Percentiles rank a stretch among this genome's conserved stretches.
phyloP scores from a whole-genome alignment of 2,797 vertebrate genomes.

The Paguma larvata region DNA sequence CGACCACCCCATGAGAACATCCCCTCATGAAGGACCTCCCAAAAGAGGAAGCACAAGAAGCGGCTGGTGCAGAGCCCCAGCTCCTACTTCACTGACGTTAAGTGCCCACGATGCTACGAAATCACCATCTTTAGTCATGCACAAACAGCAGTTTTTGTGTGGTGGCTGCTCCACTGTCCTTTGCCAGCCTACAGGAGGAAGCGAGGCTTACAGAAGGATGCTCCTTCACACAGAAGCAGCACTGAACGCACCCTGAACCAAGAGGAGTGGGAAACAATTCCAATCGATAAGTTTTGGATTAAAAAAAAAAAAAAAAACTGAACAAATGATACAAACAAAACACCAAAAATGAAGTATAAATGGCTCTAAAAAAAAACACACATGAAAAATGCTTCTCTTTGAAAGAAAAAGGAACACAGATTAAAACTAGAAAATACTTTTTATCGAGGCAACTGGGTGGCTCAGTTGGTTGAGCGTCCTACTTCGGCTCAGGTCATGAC shows the following conservation, averaged over 20 bases:
- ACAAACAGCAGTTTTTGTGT: background rate
- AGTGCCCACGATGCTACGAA: background rate
- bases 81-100: background rate
- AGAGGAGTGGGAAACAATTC: background rate
- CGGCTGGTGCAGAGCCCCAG: background rate
- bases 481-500: too few species aligned
- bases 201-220: background rate
- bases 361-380: background rate
- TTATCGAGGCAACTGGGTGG: background rate
- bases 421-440: background rate
- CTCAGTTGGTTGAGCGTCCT: too few species aligned
- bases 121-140: background rate
- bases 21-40: background rate
- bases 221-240: background rate
- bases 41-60: background rate
- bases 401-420: constrained; percentile 30
- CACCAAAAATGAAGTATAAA: constrained; percentile 36
- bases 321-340: background rate
- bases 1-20: background rate
- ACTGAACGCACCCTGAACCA: background rate
- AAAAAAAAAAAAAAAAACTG: background rate
- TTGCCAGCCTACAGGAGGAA: background rate
- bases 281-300: background rate
- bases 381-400: background rate
- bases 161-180: background rate